Evolutionary conservation across 2,888 invertebrate species (phyloP).

Genomic region (Drosophila ustulata): DNA sequence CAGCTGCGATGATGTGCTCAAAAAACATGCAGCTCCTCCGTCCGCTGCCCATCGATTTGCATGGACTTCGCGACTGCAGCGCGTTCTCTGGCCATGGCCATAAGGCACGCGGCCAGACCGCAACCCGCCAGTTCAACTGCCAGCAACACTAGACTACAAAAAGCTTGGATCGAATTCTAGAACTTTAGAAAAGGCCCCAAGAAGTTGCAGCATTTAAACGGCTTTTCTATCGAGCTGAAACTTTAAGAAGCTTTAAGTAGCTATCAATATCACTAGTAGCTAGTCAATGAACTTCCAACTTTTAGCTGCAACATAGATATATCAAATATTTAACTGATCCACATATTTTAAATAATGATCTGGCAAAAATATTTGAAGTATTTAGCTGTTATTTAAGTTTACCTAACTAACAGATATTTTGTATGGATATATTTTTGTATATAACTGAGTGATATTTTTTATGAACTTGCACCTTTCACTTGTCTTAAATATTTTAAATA

Average conservation of each 20-base stretch:
- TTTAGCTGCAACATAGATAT: too few relatives aligned
- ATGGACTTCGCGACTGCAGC: slow-evolving; percentile 23
- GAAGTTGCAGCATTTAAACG: neutral
- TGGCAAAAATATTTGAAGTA: too few relatives aligned
- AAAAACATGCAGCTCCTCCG: slow-evolving; percentile 1
- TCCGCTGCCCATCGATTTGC: slow-evolving; percentile 63
- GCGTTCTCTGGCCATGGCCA: slow-evolving; percentile 39
- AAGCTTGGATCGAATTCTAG: neutral
- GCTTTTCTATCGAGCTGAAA: neutral
- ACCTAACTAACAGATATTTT: too few relatives aligned
- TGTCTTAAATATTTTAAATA: too few relatives aligned
- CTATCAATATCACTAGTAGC: neutral
- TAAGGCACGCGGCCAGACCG: slow-evolving; percentile 70
- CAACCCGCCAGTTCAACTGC: slow-evolving; percentile 27
- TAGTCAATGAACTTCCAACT: too few relatives aligned
- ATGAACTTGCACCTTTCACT: neutral
- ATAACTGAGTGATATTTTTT: too few relatives aligned
- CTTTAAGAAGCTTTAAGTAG: neutral
- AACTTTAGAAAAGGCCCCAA: neutral
- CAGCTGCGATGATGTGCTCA: slow-evolving; percentile 47
- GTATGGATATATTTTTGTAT: too few relatives aligned
- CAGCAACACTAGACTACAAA: slow-evolving; percentile 37
- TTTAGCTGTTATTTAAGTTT: too few relatives aligned
- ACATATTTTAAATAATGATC: too few relatives aligned
- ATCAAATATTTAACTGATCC: too few relatives aligned